Conservation (phyloP, 1,140 invertebrate genomes). For the Musca vetustissima region DNA sequence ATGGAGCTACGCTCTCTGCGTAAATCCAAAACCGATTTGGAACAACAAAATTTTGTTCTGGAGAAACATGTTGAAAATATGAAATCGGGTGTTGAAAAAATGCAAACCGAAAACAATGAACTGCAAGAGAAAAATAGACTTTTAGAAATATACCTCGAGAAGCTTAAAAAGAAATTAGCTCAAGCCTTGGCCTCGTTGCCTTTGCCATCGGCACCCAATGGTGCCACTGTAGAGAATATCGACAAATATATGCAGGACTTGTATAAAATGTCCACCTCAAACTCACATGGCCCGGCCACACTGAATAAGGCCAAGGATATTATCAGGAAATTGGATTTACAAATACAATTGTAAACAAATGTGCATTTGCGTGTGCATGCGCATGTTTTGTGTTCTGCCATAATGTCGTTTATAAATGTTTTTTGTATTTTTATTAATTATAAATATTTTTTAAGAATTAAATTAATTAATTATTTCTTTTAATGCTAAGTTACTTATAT, state of each 20-base stretch:
- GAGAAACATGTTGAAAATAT: conserved; percentile 93
- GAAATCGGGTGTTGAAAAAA: conserved; percentile 71
- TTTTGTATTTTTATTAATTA: too few species aligned
- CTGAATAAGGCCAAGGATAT: conserved; percentile 46
- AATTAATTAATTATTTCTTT: too few species aligned
- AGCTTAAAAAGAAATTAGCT: conserved; percentile 68
- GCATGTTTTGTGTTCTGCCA: too few species aligned
- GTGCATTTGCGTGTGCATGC: too few species aligned
- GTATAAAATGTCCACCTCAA: conserved; percentile 61
- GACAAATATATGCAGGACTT: conserved; percentile 83
- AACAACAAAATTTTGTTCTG: conserved; percentile 92
- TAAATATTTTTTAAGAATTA: too few species aligned
- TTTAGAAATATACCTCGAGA: conserved; percentile 75
- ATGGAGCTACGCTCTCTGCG: conserved; percentile 83
- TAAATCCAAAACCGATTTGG: conserved; percentile 90
- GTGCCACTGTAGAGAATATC: conserved; percentile 77
- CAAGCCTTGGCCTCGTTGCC: conserved; percentile 67
- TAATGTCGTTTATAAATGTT: too few species aligned
- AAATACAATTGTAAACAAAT: conserved; percentile 28
- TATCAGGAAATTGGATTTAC: conserved; percentile 47
- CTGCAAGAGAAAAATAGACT: conserved; percentile 76
- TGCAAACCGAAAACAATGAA: conserved; percentile 75
- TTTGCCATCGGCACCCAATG: conserved; percentile 60
- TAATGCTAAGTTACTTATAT: too few species aligned
- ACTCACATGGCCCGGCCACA: conserved; percentile 31